Base-by-base conservation (phyloP, 23 tunicate species). In the Ascidia mentula region DNA sequence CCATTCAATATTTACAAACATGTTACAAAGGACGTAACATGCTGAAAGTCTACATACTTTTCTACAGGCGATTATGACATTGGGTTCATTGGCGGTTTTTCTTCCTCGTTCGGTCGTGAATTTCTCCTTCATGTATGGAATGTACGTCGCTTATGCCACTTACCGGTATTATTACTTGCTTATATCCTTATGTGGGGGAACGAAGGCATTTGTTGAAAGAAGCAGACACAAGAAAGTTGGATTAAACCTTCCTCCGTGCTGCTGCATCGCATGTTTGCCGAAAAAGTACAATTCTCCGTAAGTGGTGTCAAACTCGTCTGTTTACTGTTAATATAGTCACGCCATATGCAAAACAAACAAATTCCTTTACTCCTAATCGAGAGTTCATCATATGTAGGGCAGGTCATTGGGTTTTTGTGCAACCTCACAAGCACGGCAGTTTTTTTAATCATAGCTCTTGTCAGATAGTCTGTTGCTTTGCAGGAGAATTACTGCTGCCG, bases 101-200 rank as follows among this genome's bases (percentile, higher is more conserved):
- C 75, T 88, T 5, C 98, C 98, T 0, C 87, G 93, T 40, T 85
- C 89, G 32, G 84, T 88, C 18, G 89, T 93, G 6, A 76, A 84
- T 42, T 78, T 93, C 8, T 40, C 84, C 12, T 93, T 93, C 53
- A 69, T 93, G 78, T 88, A 80, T 79, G 82, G 73, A 40, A 93
- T 93, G 31, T 93, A 88, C 76, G 75, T 83, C 18, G 98, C 98
- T 0, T 93, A 77, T 76, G 92, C 93, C 12, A 80, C 75, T 5
- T 93, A 93, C 87, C 88, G 88, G 72, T 88, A 80, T 74, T 93
- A 88, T 59, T 88, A 93, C 75, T 74, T 93, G 36, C 88, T 93
- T 60, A 81, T 93, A 24, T 79, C 78, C 0, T 93, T 93, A 72
- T 86, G 87, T 76, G 98, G 98, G 1, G 98, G 98, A 46, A 84